Evolutionary conservation across 1,140 invertebrate species (phyloP).

Genomic region (Drosophila ironensis): DNA sequence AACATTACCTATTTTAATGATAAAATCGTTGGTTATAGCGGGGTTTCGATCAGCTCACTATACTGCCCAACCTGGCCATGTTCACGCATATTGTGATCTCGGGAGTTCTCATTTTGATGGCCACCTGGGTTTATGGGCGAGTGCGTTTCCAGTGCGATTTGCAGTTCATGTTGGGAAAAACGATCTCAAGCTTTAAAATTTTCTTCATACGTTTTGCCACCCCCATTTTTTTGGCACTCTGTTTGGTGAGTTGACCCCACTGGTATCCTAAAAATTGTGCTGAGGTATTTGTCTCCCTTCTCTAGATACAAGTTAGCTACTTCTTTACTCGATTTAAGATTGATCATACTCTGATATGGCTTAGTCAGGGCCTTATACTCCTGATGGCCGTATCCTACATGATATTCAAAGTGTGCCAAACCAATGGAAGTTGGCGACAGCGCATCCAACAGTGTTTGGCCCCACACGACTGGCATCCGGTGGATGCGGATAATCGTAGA

Average conservation of each 20-base stretch:
- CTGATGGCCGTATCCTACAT: slow-evolving; percentile 58
- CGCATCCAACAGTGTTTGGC: slow-evolving; percentile 65
- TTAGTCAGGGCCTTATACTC: slow-evolving; percentile 60
- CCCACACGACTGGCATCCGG: slow-evolving; percentile 80
- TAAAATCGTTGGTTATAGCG: slow-evolving; percentile 20
- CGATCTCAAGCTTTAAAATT: slow-evolving; percentile 83
- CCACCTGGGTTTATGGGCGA: slow-evolving; percentile 90
- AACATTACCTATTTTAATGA: not conserved
- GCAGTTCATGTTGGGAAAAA: slow-evolving; percentile 90
- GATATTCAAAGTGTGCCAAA: slow-evolving; percentile 64
- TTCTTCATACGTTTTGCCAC: slow-evolving; percentile 68
- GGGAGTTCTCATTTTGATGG: slow-evolving; percentile 86
- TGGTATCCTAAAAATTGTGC: not conserved
- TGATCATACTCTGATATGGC: slow-evolving; percentile 33
- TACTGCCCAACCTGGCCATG: slow-evolving; percentile 86
- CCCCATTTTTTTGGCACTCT: slow-evolving; percentile 58
- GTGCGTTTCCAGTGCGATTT: slow-evolving; percentile 88
- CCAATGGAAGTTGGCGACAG: slow-evolving; percentile 53
- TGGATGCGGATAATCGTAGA: slow-evolving; percentile 68
- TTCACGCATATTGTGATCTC: slow-evolving; percentile 88
- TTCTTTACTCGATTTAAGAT: slow-evolving; percentile 28
- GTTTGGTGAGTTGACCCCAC: slow-evolving; percentile 37
- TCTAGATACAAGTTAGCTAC: slow-evolving; percentile 43
- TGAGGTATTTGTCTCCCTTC: not conserved
- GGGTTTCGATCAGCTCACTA: slow-evolving; percentile 60